Conservation (phyloP, 2,113 vertebrate species). For the Psophia crepitans region DNA sequence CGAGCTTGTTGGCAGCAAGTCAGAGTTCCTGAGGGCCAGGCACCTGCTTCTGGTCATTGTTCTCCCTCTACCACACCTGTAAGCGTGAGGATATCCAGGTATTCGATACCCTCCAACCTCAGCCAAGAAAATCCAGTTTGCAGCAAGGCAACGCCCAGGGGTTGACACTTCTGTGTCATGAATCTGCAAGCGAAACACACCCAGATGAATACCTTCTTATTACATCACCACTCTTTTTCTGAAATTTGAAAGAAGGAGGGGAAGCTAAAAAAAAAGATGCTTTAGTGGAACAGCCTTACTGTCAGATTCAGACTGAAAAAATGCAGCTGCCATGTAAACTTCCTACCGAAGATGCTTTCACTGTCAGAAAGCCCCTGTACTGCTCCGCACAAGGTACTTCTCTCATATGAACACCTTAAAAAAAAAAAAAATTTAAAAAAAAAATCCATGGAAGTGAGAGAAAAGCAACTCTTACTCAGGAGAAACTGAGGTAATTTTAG, state of each 20-base stretch:
- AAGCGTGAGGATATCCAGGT: constrained; percentile 61
- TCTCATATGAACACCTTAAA: neutral
- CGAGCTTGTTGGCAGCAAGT: neutral
- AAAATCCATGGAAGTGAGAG: neutral
- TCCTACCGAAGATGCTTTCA: neutral
- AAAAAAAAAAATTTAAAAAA: neutral
- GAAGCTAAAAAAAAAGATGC: neutral
- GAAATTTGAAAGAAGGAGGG: neutral
- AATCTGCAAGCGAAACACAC: constrained; percentile 15
- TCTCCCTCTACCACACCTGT: constrained; percentile 69
- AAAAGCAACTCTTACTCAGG: neutral
- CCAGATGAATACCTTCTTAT: neutral
- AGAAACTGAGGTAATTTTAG: neutral
- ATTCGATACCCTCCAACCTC: neutral
- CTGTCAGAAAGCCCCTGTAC: neutral
- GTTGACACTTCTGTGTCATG: neutral
- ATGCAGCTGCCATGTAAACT: neutral
- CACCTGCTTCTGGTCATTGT: constrained; percentile 82
- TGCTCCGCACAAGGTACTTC: neutral
- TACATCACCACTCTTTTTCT: neutral
- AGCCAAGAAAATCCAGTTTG: constrained; percentile 4
- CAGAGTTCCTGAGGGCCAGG: constrained; percentile 56
- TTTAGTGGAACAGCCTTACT: neutral
- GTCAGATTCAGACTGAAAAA: neutral
- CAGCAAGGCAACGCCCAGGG: constrained; percentile 23